Evolutionary conservation across 2,113 vertebrate genomes (phyloP).

Genomic region (Grammomys dolichurus): DNA sequence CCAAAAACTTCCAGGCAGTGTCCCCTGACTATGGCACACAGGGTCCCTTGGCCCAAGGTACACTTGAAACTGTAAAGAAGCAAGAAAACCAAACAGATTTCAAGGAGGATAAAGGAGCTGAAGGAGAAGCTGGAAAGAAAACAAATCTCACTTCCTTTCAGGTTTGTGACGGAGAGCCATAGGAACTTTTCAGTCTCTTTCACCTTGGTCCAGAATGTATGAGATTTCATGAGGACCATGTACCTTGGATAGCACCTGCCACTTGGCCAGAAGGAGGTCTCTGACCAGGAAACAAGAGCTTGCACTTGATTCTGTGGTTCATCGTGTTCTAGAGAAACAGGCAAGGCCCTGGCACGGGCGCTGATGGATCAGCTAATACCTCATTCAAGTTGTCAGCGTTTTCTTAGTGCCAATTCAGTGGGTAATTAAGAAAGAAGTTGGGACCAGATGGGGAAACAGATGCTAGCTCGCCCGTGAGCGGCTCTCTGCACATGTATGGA

Average conservation of each 20-base stretch:
- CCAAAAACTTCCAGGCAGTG: not conserved
- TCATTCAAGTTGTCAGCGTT: conserved; percentile 84
- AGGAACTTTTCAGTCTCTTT: not conserved
- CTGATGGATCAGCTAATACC: conserved; percentile 79
- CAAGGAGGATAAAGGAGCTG: not conserved
- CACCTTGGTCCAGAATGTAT: not conserved
- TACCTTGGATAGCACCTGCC: not conserved
- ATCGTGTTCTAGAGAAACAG: conserved; percentile 34
- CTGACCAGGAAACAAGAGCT: not conserved
- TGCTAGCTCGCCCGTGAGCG: conserved; percentile 55
- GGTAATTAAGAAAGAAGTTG: conserved; percentile 82
- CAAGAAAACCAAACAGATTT: not conserved
- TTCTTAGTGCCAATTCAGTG: conserved; percentile 83
- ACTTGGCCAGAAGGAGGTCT: not conserved
- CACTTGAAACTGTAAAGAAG: not conserved
- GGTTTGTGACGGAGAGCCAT: not conserved
- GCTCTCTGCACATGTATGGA: not conserved
- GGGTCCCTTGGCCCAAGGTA: not conserved
- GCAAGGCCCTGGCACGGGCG: conserved; percentile 51
- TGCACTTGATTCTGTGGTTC: not conserved
- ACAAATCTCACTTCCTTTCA: not conserved
- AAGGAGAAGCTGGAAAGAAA: not conserved
- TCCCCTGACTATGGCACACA: rapidly evolving
- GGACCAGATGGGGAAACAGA: conserved; percentile 84
- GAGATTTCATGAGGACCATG: not conserved